phyloP scores from a whole-genome alignment of 2,888 invertebrate genomes.

The Gryllus longicercus region DNA sequence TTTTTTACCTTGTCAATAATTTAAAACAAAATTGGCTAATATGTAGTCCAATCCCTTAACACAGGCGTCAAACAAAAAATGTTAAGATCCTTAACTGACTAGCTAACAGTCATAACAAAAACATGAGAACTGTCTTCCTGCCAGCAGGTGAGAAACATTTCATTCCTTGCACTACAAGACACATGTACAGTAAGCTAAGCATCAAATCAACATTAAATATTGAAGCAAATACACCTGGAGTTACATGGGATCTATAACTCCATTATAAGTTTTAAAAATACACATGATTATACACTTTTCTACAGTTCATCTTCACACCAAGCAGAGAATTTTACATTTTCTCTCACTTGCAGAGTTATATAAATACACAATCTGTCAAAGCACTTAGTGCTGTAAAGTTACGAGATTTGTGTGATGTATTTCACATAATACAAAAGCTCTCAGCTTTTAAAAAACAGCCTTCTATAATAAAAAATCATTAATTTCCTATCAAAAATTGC shows the following conservation, averaged over 20 bases:
- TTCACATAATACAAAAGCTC: background rate
- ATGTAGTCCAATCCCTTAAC: too few relatives aligned
- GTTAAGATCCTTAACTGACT: background rate
- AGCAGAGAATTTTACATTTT: background rate
- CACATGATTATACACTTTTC: background rate
- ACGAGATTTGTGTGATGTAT: background rate
- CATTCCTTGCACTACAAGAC: slow-evolving; percentile 3
- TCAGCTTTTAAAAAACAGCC: background rate
- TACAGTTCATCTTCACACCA: background rate
- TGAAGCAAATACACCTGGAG: background rate
- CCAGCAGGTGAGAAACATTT: background rate
- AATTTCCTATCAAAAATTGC: slow-evolving; percentile 11
- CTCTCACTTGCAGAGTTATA: background rate
- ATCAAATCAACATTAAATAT: background rate
- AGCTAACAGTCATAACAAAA: background rate
- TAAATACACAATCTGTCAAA: too few relatives aligned
- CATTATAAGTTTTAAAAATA: background rate
- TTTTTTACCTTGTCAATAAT: too few relatives aligned
- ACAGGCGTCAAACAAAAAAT: too few relatives aligned
- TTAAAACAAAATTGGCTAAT: too few relatives aligned
- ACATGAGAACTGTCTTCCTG: background rate
- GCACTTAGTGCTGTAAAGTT: too few relatives aligned
- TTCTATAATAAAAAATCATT: slow-evolving; percentile 7
- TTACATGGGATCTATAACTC: background rate
- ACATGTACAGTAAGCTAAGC: slow-evolving; percentile 4